Base-by-base conservation (phyloP, 2,888 invertebrate species). In the Caenorhabditis japonica region DNA sequence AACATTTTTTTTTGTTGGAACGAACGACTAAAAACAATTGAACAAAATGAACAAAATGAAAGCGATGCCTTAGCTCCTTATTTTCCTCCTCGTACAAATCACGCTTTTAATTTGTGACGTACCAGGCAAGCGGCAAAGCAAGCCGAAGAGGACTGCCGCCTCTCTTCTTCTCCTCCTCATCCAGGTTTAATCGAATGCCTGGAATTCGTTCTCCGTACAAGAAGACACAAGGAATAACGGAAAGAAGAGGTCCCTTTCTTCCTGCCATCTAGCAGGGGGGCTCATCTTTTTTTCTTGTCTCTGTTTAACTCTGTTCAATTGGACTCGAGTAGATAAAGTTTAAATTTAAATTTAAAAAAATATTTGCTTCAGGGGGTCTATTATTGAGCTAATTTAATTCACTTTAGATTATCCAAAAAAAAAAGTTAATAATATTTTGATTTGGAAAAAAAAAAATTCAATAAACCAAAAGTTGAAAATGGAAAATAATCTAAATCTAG, bases 131-230 rank as follows among this genome's bases (percentile, higher is more conserved):
- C 34, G 2, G 15, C 4, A 38, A 30, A 21, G 25, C 19, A 38
- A 34, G 21, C 30, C 8, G 38, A 38, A 1, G 39, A 49, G 23
- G 56, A 55, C 41, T 25, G 25, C 23, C 30, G 33, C 51, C 21
- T 27, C 19, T 36, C 30, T 36, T 10, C 15, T 41, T 25, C 21
- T 51, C 64, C 39, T 46, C 53, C 46, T 55, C 62, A 55, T 21
- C 64, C 66, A 56, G 66, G 66, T 66, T 66, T 66, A 66, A 66
- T 66, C 66, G 43, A 66, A 66, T 66, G 66, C 56, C 56, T 66
- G 56, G 66, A 56, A 66, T 66, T 66, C 56, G 66, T 66, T 66
- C 56, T 30, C 30, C 30, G 7, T 43, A 36, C 27, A 36, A 66
- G 38, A 66, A 66, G 51, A 66, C 66, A 51, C 23, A 13, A 33